Conservation (phyloP, 2,888 invertebrate species). For the Anagyrus pseudococci region DNA sequence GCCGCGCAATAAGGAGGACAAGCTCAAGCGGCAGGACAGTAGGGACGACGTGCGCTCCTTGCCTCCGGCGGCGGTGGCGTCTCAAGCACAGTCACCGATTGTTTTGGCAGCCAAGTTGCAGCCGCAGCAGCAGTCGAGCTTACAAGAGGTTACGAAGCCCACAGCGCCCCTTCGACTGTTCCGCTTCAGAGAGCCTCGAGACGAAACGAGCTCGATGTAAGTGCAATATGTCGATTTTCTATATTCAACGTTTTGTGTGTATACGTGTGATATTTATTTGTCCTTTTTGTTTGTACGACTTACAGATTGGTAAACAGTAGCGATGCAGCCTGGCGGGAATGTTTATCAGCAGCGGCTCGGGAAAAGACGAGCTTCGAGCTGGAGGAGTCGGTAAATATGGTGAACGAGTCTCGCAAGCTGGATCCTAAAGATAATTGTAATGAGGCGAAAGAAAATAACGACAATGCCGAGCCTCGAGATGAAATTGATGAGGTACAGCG, state of each 20-base stretch:
- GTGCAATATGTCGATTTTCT: too few species aligned
- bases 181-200: conserved; percentile 48
- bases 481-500: conserved; percentile 16
- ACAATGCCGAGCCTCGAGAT: conserved; percentile 9
- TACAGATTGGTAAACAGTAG: not conserved
- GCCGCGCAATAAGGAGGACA: conserved; percentile 52
- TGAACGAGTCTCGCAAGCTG: conserved; percentile 22
- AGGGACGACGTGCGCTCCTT: conserved; percentile 53
- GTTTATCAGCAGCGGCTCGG: conserved; percentile 1
- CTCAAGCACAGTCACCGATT: conserved; percentile 5
- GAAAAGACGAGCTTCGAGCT: not conserved
- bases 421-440: conserved; percentile 26
- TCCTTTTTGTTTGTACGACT: too few species aligned
- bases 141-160: conserved; percentile 43
- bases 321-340: conserved; percentile 16
- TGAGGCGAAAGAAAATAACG: not conserved
- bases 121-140: conserved; percentile 10
- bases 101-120: not conserved
- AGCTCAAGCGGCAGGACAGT: conserved; percentile 55
- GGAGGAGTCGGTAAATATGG: conserved; percentile 16
- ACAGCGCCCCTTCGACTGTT: too few species aligned
- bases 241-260: too few species aligned
- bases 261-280: too few species aligned
- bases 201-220: conserved; percentile 27
- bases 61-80: not conserved